Base-by-base conservation (phyloP, 2,113 vertebrate genomes). In the Motacilla tschutschensis region DNA sequence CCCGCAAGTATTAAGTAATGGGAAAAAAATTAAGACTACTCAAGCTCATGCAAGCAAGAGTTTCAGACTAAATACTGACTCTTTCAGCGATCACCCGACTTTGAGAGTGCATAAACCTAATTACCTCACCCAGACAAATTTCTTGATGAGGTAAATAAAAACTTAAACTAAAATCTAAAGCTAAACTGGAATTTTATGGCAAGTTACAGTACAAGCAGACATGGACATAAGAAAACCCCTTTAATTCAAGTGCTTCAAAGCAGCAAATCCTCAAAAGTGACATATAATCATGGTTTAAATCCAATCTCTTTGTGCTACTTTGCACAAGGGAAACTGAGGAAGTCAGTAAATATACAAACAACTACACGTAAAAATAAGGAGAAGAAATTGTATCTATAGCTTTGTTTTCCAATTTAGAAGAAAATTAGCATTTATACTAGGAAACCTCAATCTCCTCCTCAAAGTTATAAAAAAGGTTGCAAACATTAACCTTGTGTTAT, bases 111-210 rank as follows among this genome's bases (percentile, higher is more conserved):
- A 46, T 46, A 51, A 78, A 79, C 26, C 10, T 88, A 67, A 17
- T n/a, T 14, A 57, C 16, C 33, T 69, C 70, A 66, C 88, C 21
- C 75, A 78, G 26, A 81, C 22, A 70, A 82, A 64, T 48, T 71
- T 73, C 48, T 85, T 57, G 67, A 69, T 36, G 35, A 55, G 31
- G 29, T 38, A 91, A 75, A 26, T 79, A 65, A 89, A 89, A 91
- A 43, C 29, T 43, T 9, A 43, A 66, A 66, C 73, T 67, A 60
- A 88, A 94, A 92, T 88, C 88, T 92, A 91, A 95, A 82, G 77
- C 75, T 91, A 87, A 26, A 43, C 8, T 59, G 88, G 35, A 80
- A 75, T 93, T 76, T 82, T 54, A 87, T 13, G 90, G 18, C 8
- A 3, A 83, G 38, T 85, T 84, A 92, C 79, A 93, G 64, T 87